Evolutionary conservation across 2,113 vertebrate genomes (phyloP).

Genomic region (Aspidoscelis tigris): DNA sequence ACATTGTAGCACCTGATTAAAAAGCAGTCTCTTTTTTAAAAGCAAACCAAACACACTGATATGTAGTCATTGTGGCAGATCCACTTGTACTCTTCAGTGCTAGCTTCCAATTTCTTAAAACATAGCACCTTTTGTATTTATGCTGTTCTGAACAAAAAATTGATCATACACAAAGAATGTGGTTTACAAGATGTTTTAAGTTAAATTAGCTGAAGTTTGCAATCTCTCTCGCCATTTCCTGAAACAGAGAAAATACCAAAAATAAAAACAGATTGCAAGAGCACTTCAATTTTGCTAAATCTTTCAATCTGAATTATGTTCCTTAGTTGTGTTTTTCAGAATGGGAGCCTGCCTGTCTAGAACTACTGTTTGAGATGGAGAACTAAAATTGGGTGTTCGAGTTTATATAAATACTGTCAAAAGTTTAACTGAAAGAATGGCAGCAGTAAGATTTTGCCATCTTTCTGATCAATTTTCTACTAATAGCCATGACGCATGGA

Average conservation of each 20-base stretch:
- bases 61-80: neutral
- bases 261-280: neutral
- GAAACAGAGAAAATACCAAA: conserved; percentile 34
- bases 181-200: neutral
- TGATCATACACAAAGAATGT: neutral
- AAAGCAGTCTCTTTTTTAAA: neutral
- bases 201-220: conserved; percentile 66
- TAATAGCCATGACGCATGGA: too few relatives aligned
- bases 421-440: neutral
- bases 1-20: conserved; percentile 15
- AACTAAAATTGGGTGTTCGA: neutral
- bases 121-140: neutral
- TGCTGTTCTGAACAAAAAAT: neutral
- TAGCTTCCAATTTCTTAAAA: neutral
- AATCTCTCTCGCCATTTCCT: conserved; percentile 85
- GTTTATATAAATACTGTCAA: neutral
- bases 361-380: neutral
- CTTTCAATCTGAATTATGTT: neutral
- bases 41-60: neutral
- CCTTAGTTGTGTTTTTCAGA: neutral
- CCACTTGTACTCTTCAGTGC: neutral
- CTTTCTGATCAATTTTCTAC: too few relatives aligned
- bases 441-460: neutral
- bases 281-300: neutral
- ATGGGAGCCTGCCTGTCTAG: neutral